These are phyloP conservation scores for Spondyliosoma cantharus DNA, from an alignment of 2,797 vertebrate species.

Conservation along the genomic window DNA sequence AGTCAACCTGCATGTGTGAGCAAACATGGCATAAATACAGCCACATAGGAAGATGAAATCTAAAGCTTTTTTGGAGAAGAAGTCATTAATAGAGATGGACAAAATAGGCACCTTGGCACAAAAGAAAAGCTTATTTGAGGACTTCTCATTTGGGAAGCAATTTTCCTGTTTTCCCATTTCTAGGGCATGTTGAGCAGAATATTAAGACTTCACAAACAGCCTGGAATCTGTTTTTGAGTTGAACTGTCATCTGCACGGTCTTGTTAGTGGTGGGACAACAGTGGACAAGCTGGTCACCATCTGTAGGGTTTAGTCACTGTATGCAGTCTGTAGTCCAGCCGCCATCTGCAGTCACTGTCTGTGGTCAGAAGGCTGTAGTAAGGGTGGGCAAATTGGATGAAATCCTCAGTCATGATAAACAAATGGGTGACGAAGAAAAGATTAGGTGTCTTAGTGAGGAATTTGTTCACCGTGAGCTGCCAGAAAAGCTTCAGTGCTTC, in stretches of 20 bases:
- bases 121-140: slow-evolving; percentile 42
- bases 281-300: slow-evolving; percentile 22
- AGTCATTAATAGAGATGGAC: slow-evolving; percentile 48
- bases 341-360: slow-evolving; percentile 6
- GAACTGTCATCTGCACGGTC: slow-evolving; percentile 12
- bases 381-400: neutral
- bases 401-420: neutral
- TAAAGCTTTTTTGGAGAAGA: slow-evolving; percentile 54
- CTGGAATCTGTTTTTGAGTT: slow-evolving; percentile 19
- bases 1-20: slow-evolving; percentile 33
- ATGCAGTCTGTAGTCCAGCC: slow-evolving; percentile 13
- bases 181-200: slow-evolving; percentile 14
- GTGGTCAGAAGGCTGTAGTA: neutral
- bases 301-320: slow-evolving; percentile 17
- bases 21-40: slow-evolving; percentile 48
- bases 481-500: neutral
- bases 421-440: neutral
- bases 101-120: slow-evolving; percentile 50
- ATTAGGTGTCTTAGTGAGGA: neutral
- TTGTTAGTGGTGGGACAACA: slow-evolving; percentile 5
- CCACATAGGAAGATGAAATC: slow-evolving; percentile 51
- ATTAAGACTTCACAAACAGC: slow-evolving; percentile 9
- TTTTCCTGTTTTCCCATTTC: slow-evolving; percentile 32
- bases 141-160: slow-evolving; percentile 29
- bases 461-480: neutral